Evolutionary conservation across 2,888 invertebrate species (phyloP).

Genomic region (Drosophila fungiperda): DNA sequence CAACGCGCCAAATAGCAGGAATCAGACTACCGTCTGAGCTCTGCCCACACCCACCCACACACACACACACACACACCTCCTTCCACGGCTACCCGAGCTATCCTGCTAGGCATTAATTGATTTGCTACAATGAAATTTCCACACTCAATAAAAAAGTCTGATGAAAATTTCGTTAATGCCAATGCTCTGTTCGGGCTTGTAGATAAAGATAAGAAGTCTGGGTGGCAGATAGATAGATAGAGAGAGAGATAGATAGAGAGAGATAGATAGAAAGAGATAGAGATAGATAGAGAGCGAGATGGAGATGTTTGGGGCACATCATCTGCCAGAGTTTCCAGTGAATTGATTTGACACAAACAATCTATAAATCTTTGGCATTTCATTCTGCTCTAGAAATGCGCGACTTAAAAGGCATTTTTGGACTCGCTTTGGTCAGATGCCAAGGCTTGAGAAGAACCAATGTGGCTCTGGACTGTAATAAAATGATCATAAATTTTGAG

Average conservation of each 20-base stretch:
- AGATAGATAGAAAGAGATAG: neutral
- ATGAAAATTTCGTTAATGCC: slow-evolving; percentile 59
- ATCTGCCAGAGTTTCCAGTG: slow-evolving; percentile 21
- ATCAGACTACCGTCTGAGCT: slow-evolving; percentile 54
- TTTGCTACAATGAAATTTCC: slow-evolving; percentile 78
- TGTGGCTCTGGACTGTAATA: slow-evolving; percentile 55
- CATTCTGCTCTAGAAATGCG: slow-evolving; percentile 35
- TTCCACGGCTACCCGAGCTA: neutral
- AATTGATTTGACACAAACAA: slow-evolving; percentile 47
- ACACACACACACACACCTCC: neutral
- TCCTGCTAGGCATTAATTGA: slow-evolving; percentile 67
- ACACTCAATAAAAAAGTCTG: slow-evolving; percentile 63
- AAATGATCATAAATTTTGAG: slow-evolving; percentile 74
- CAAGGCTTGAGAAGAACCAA: slow-evolving; percentile 36
- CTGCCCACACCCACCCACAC: neutral
- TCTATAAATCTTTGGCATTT: slow-evolving; percentile 53
- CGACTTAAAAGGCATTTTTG: slow-evolving; percentile 44
- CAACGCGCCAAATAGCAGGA: slow-evolving; percentile 72
- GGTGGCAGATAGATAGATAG: too few relatives aligned
- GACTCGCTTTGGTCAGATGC: slow-evolving; percentile 55
- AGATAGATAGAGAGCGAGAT: neutral
- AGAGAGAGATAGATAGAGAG: neutral
- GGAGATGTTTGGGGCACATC: neutral
- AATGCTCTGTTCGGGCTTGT: slow-evolving; percentile 39
- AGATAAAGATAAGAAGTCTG: neutral